Percentiles rank a stretch among this genome's conserved stretches.
These are phyloP conservation scores for Tetrao urogallus DNA, from an alignment of 2,113 vertebrate genomes.

Conservation along the genomic window DNA sequence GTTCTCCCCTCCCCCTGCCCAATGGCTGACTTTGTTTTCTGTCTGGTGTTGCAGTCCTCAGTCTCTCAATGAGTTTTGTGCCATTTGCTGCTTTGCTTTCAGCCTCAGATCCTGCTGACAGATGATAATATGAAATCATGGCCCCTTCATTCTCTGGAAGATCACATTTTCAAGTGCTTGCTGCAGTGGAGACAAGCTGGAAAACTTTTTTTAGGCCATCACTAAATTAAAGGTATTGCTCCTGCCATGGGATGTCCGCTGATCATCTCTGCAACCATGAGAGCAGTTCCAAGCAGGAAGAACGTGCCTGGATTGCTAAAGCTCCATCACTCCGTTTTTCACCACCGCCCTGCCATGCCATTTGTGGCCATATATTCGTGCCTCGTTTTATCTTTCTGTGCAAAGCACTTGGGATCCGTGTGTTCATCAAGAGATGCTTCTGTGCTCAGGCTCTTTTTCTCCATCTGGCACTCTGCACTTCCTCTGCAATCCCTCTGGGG, in stretches of 20 bases:
- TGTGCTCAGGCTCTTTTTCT: neutral
- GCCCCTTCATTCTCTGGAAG: neutral
- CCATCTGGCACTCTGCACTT: neutral
- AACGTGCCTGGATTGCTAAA: neutral
- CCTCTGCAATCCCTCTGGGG: neutral
- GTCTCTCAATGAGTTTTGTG: constrained; percentile 7
- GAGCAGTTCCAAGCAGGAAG: neutral
- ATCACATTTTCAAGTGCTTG: neutral
- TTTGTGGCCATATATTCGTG: neutral
- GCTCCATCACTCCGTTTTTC: rapidly evolving
- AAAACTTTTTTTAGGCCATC: neutral
- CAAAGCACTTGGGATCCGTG: neutral
- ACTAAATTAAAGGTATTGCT: rapidly evolving
- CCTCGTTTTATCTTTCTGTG: neutral
- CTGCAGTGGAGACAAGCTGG: neutral
- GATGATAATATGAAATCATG: constrained; percentile 16
- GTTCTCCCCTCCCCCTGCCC: neutral
- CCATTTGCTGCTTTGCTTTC: constrained; percentile 27
- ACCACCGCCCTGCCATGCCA: rapidly evolving
- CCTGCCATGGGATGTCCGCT: neutral
- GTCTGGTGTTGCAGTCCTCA: neutral
- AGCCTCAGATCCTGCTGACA: neutral
- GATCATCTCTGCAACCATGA: neutral
- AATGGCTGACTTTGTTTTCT: neutral
- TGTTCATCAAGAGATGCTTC: rapidly evolving